Evolutionary conservation across 2,113 vertebrate genomes (phyloP), one percentile per base, ranked within the genome.

Genomic region (Columbina picui): DNA sequence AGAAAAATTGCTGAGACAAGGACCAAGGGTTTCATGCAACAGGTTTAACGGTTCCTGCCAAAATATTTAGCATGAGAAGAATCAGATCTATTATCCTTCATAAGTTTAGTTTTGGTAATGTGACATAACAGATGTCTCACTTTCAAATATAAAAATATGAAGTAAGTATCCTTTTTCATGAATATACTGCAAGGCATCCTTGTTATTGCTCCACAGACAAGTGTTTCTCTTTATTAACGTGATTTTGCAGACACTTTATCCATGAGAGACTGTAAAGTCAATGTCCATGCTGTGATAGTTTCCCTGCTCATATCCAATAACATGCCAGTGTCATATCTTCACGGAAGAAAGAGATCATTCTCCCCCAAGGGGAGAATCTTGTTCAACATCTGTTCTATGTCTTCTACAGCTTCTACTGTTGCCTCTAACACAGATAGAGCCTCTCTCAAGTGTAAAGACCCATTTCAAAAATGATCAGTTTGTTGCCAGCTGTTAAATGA

Each of bases 401-500:
- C 94, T 97, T 90, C 95, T 93, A 52, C 56, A 93, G 60, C 52
- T 96, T 69, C 73, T 89, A 47, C 80, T 93, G 76, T 50, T 92
- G 73, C 47, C 21, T 82, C 52, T 78, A 71, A 68, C 81, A 73
- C 32, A 87, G 76, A 90, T n/a, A 92, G 65, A 57, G 29, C 43
- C 64, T 78, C 47, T 92, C 73, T 92, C 56, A 70, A 94, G 89
- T 84, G 94, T 92, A 94, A 96, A 93, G 80, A 47, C 38, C 25
- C 43, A 43, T 89, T 88, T 63, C 60, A 69, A 90, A 93, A 96
- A 91, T 75, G 60, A 90, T 87, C 76, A 5, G 20, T 89, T 96
- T 95, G 84, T 95, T 90, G 56, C 86, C 94, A 94, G 91, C 76
- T 95, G 80, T 81, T 94, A 90, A 93, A 94, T 89, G 73, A 95